Conservation (phyloP, 2,113 vertebrate species). For the Pyrgilauda ruficollis region DNA sequence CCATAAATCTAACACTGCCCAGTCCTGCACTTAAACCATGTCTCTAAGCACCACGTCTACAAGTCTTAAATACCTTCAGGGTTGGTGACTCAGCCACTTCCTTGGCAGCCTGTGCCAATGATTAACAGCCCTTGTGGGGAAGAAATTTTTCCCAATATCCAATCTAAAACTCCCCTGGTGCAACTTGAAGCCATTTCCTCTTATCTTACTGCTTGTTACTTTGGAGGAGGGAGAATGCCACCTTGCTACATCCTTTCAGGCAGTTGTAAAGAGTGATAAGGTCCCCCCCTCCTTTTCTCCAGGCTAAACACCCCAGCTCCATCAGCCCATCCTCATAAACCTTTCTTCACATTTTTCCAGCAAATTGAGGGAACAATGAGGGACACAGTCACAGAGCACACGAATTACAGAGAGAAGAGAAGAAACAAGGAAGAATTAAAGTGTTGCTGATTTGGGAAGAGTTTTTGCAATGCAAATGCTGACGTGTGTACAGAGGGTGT, state of each 20-base stretch:
- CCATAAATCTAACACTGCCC: background rate
- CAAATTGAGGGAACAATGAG: background rate
- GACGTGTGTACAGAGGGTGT: background rate
- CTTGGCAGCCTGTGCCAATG: background rate
- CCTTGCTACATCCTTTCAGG: background rate
- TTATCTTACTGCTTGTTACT: background rate
- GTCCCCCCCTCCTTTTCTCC: background rate
- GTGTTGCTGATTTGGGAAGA: background rate
- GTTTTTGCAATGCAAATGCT: background rate
- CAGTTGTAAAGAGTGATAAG: background rate
- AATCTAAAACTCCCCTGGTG: background rate
- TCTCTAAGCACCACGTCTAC: rapidly evolving
- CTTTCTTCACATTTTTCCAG: background rate
- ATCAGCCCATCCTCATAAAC: rapidly evolving
- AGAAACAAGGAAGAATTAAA: background rate
- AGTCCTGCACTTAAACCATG: background rate
- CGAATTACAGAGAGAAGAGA: background rate
- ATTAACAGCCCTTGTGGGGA: background rate
- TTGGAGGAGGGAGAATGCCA: background rate
- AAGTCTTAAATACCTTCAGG: background rate
- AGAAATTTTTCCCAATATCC: background rate
- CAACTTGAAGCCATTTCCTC: background rate
- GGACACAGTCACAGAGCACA: background rate
- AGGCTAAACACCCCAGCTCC: background rate
- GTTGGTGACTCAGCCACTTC: background rate